Conservation (phyloP, 1,140 invertebrate genomes). For the Bombus waltoni region DNA sequence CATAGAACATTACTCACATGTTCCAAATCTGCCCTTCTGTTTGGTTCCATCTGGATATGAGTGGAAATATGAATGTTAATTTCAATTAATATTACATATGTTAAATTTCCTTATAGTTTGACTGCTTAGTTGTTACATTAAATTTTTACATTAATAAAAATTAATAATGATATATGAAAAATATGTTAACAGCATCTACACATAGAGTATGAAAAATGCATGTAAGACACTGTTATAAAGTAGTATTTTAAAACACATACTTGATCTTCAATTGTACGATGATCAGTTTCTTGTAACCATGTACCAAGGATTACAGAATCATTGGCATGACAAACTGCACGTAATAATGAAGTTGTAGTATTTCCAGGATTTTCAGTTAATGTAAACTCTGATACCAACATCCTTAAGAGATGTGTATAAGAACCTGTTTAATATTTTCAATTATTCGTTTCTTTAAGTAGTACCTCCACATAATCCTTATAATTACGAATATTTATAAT, state of each 20-base stretch:
- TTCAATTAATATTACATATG: conserved; percentile 61
- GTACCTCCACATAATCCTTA: not conserved
- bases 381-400: conserved; percentile 99
- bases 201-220: not conserved
- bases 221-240: not conserved
- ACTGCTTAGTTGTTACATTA: conserved; percentile 18
- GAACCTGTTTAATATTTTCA: conserved; percentile 83
- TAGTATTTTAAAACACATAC: conserved; percentile 82
- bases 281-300: conserved; percentile 97
- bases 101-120: conserved; percentile 23
- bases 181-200: not conserved
- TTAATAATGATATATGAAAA: not conserved
- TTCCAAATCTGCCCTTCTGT: conserved; percentile 88
- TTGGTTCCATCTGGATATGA: conserved; percentile 88
- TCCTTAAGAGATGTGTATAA: conserved; percentile 92
- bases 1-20: conserved; percentile 86
- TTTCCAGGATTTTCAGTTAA: conserved; percentile 97
- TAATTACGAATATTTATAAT: not conserved
- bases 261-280: conserved; percentile 98
- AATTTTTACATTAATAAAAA: conserved; percentile 24
- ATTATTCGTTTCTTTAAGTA: conserved; percentile 20
- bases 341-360: conserved; percentile 94
- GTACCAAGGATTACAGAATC: conserved; percentile 94
- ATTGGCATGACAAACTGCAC: conserved; percentile 94
- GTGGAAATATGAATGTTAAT: conserved; percentile 62